A percentile compares a stretch with the other conserved stretches of the same genome.
phyloP scores from a whole-genome alignment of 2,113 vertebrate genomes.

The Bettongia penicillata region DNA sequence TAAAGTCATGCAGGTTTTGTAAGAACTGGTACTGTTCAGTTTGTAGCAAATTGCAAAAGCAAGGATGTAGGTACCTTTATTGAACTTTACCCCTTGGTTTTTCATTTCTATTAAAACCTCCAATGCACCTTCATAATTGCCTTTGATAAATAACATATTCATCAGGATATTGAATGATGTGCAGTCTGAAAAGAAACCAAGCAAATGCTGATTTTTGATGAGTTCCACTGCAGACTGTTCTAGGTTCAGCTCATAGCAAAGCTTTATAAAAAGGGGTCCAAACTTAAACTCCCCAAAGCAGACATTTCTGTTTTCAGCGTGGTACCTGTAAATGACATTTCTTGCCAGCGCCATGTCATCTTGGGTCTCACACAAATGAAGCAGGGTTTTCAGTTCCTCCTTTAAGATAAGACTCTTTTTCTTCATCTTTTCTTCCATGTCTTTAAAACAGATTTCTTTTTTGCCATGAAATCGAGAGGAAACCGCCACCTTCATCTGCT shows the following conservation, averaged over 20 bases:
- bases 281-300: conserved; percentile 87
- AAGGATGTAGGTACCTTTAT: conserved; percentile 88
- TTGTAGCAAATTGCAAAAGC: conserved; percentile 93
- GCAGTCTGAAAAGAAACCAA: conserved; percentile 91
- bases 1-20: too few species aligned
- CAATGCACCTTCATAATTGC: conserved; percentile 88
- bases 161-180: conserved; percentile 95
- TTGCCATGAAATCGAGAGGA: conserved; percentile 81
- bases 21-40: too few species aligned
- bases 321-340: conserved; percentile 91
- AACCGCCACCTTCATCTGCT: conserved; percentile 87
- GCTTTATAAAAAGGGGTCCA: conserved; percentile 93
- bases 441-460: conserved; percentile 89
- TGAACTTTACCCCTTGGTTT: conserved; percentile 88
- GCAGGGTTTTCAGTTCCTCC: conserved; percentile 89
- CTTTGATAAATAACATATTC: conserved; percentile 93
- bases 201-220: conserved; percentile 91
- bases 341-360: conserved; percentile 89
- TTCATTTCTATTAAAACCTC: conserved; percentile 91
- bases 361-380: conserved; percentile 90
- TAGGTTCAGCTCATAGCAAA: conserved; percentile 92
- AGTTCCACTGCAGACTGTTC: conserved; percentile 88
- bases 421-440: conserved; percentile 87
- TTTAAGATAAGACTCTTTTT: conserved; percentile 87
- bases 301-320: conserved; percentile 87